Conservation (phyloP, 1,140 invertebrate species). For the Philotrypesis tridentata region DNA sequence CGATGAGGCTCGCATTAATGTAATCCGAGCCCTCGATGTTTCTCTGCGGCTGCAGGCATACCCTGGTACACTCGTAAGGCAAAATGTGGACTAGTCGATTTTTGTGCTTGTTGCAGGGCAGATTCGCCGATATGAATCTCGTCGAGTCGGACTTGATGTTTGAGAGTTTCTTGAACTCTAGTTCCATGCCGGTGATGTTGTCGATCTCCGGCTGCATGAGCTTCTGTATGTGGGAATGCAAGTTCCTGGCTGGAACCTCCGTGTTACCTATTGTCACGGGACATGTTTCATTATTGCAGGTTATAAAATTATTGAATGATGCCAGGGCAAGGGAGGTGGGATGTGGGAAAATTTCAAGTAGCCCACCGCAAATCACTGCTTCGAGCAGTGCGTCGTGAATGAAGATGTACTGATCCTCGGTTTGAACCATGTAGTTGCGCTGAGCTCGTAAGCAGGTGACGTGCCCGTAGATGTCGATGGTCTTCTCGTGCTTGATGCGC, state of each 20-base stretch:
- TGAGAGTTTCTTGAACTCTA: constrained; percentile 98
- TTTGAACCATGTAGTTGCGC: constrained; percentile 98
- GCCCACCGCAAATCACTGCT: constrained; percentile 90
- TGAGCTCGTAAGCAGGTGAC: constrained; percentile 97
- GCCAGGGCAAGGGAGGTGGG: no score
- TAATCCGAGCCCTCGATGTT: constrained; percentile 98
- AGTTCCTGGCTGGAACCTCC: constrained; percentile 92
- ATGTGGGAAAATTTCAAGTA: no score
- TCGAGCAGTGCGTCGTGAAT: constrained; percentile 98
- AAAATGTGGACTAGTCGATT: constrained; percentile 98
- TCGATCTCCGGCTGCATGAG: constrained; percentile 88
- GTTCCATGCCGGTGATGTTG: constrained; percentile 96
- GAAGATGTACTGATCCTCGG: constrained; percentile 99
- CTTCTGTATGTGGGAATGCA: constrained; percentile 96
- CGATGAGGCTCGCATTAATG: constrained; percentile 98
- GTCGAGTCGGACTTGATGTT: constrained; percentile 96
- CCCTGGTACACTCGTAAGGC: constrained; percentile 96
- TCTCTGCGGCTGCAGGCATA: constrained; percentile 92
- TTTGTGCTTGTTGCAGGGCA: constrained; percentile 98
- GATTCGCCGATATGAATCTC: constrained; percentile 95
- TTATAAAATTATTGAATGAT: no score
- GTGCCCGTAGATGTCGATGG: constrained; percentile 98
- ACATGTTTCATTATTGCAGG: background rate
- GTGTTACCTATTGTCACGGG: constrained; percentile 78
- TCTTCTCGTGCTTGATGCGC: constrained; percentile 94